Evolutionary conservation across 2,113 vertebrate genomes (phyloP).

Genomic region (Amblyornis subalaris): DNA sequence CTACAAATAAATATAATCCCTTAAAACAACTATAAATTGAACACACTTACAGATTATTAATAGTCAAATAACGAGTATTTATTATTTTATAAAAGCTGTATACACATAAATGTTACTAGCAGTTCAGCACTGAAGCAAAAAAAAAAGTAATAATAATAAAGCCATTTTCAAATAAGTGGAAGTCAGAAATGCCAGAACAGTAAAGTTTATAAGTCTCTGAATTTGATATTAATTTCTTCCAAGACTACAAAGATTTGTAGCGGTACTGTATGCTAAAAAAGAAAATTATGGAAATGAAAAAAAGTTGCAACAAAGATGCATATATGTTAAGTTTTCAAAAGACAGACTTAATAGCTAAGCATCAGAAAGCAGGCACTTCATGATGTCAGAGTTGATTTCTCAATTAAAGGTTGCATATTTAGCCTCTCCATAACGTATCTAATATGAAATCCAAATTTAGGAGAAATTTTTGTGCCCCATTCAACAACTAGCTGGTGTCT

Average conservation of each 20-base stretch:
- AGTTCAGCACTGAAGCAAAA: constrained; percentile 25
- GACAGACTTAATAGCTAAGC: constrained; percentile 42
- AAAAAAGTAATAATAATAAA: not conserved
- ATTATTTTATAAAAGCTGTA: constrained; percentile 48
- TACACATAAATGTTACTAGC: not conserved
- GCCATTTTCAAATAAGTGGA: not conserved
- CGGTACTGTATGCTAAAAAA: not conserved
- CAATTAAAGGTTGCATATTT: constrained; percentile 34
- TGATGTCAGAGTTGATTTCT: constrained; percentile 43
- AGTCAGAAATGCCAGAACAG: not conserved
- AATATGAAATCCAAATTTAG: constrained; percentile 61
- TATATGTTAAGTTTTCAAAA: constrained; percentile 26
- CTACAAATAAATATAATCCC: constrained; percentile 46
- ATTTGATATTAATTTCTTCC: not conserved
- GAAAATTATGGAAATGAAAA: not conserved
- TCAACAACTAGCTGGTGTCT: not conserved
- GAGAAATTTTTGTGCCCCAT: constrained; percentile 22
- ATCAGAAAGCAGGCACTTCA: constrained; percentile 55
- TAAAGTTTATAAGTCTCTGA: not conserved
- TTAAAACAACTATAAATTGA: constrained; percentile 39
- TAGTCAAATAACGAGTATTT: constrained; percentile 44
- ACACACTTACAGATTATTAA: constrained; percentile 37
- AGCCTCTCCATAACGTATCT: constrained; percentile 45
- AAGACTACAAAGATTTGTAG: not conserved
- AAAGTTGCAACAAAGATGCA: not conserved